These are phyloP conservation scores for Caenorhabditis panamensis DNA, from an alignment of 2,888 invertebrate species.

Conservation along the genomic window DNA sequence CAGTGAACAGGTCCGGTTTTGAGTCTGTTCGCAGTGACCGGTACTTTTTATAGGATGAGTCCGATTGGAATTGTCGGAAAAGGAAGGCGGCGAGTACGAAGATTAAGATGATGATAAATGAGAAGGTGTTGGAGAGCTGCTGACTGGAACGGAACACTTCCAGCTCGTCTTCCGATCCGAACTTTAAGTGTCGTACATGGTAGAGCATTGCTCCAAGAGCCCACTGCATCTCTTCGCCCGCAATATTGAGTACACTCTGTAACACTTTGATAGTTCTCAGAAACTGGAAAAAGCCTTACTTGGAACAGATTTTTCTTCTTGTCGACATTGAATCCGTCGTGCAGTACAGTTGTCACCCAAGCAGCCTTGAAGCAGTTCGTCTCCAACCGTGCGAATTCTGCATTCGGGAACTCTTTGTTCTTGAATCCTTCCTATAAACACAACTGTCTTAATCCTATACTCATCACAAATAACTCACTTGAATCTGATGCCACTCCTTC, in stretches of 20 bases:
- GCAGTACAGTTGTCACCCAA: conserved; percentile 83
- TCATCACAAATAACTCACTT: conserved; percentile 47
- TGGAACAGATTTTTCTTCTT: conserved; percentile 79
- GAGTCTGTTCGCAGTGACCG: conserved; percentile 27
- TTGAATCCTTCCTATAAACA: conserved; percentile 19
- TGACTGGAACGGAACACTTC: conserved; percentile 14
- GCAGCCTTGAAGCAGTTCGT: conserved; percentile 84
- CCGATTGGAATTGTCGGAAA: conserved; percentile 31
- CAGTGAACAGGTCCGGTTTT: conserved; percentile 40
- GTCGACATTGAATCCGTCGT: conserved; percentile 83
- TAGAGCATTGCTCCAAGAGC: conserved; percentile 84
- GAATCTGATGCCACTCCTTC: conserved; percentile 73
- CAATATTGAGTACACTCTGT: conserved; percentile 75
- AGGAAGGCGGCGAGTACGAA: conserved; percentile 27
- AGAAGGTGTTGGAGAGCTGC: conserved; percentile 40
- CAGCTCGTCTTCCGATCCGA: conserved; percentile 13
- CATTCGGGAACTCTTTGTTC: neutral
- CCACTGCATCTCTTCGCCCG: conserved; percentile 83
- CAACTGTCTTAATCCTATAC: neutral
- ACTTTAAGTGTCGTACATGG: conserved; percentile 65
- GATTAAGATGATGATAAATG: conserved; percentile 21
- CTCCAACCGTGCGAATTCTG: conserved; percentile 70
- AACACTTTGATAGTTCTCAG: conserved; percentile 5
- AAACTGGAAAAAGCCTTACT: conserved; percentile 19
- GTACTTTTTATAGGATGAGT: conserved; percentile 29